Evolutionary conservation across 2,888 invertebrate genomes (phyloP), one percentile per base, ranked within the genome.

Genomic region (Scelioninae gen. 1): DNA sequence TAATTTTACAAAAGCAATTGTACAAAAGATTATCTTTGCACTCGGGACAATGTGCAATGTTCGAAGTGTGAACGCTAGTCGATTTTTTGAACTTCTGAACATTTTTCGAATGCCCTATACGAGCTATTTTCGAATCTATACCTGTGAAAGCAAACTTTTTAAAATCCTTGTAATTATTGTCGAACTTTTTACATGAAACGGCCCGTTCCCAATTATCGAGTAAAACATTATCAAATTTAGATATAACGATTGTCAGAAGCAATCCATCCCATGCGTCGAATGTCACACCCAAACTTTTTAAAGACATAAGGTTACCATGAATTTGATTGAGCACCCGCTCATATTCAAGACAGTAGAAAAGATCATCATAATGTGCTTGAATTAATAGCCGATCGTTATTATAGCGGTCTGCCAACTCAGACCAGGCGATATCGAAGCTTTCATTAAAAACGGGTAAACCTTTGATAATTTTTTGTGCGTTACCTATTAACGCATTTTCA

Each of bases 321-420:
- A n/a, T n/a, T n/a, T n/a, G n/a, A n/a, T n/a, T n/a, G n/a, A n/a
- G n/a, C 8, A 3, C 4, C 10, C 8, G 10, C 8, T 40, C 3
- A 47, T 13, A 9, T 47, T 47, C n/a, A n/a, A n/a, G n/a, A n/a
- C n/a, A 4, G 6, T 38, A 10, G 49, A 38, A 32, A 65, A 9
- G 6, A 29, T n/a, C 16, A 47, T 63, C 1, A 47, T 13, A 0
- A 63, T 15, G 7, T 32, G 47, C 16, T 63, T 45, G 16, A 47
- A 47, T 15, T 63, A 47, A 0, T 6, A 5, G 32, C 47, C 7
- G 16, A 5, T 6, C 8, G 23, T 66, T 66, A 9, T 66, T 40
- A 43, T 55, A 66, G 66, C 66, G 55, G 66, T 66, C 66, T n/a
- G 7, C 11, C 9, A 65, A 38, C 10, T 49, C 51, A n/a, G 65